Conservation (phyloP, 2,888 invertebrate species). For the Lochmaea capreae region DNA sequence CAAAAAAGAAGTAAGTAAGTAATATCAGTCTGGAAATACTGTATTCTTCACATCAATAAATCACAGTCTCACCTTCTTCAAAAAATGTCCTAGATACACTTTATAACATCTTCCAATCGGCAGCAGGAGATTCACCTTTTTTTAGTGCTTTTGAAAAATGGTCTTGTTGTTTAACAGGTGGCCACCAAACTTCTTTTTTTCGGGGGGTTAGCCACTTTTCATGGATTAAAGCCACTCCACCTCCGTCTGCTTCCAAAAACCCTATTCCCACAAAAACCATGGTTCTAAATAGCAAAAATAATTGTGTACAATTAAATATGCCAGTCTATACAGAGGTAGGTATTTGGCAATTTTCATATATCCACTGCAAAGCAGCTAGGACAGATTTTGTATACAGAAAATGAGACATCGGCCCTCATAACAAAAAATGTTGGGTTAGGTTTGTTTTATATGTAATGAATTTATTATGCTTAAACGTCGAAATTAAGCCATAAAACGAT, state of each 20-base stretch:
- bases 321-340: no score
- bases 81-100: slow-evolving; percentile 19
- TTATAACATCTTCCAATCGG: slow-evolving; percentile 17
- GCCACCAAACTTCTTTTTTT: slow-evolving; percentile 33
- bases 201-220: slow-evolving; percentile 33
- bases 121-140: slow-evolving; percentile 16
- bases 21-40: neutral
- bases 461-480: neutral
- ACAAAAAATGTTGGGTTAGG: neutral
- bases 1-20: neutral
- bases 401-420: neutral
- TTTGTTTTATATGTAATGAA: neutral
- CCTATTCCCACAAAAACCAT: slow-evolving; percentile 17
- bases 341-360: no score
- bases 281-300: neutral
- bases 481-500: neutral
- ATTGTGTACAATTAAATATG: no score
- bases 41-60: neutral
- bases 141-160: slow-evolving; percentile 10
- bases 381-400: slow-evolving; percentile 2
- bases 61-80: slow-evolving; percentile 23
- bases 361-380: neutral
- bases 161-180: slow-evolving; percentile 23
- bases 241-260: slow-evolving; percentile 21
- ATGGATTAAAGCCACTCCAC: slow-evolving; percentile 20